Conservation (phyloP, 2,113 vertebrate genomes). For the Drymodes brunneopygia region DNA sequence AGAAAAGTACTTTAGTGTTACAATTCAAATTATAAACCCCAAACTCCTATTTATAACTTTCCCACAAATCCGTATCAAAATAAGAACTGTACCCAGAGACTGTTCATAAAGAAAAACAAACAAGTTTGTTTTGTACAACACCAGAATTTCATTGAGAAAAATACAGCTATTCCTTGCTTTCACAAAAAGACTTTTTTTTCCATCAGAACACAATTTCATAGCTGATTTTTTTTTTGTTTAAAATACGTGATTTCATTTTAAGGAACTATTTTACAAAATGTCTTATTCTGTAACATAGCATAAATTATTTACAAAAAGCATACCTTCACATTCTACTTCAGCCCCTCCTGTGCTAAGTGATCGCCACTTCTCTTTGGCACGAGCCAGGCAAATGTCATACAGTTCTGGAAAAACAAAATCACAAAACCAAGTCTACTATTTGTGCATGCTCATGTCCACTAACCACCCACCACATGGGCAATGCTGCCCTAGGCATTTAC, state of each 20-base stretch:
- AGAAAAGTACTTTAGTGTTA: background rate
- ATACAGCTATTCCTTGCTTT: background rate
- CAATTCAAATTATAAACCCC: background rate
- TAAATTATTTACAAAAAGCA: rapidly evolving
- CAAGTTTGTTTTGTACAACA: background rate
- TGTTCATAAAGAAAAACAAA: background rate
- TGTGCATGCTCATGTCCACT: background rate
- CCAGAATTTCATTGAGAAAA: background rate
- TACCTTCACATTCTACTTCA: constrained; percentile 82
- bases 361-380: constrained; percentile 90
- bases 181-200: background rate
- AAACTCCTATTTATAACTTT: background rate
- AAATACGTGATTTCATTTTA: background rate
- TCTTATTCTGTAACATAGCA: background rate
- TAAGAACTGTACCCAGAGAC: background rate
- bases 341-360: constrained; percentile 70
- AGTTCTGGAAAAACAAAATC: constrained; percentile 75
- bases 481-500: background rate
- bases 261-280: background rate
- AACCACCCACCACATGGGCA: rapidly evolving
- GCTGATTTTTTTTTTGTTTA: background rate
- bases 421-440: background rate
- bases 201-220: background rate
- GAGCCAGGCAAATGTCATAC: constrained; percentile 88
- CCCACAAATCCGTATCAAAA: background rate